phyloP scores from a whole-genome alignment of 2,888 invertebrate species.

The Zygogramma bicolorata region DNA sequence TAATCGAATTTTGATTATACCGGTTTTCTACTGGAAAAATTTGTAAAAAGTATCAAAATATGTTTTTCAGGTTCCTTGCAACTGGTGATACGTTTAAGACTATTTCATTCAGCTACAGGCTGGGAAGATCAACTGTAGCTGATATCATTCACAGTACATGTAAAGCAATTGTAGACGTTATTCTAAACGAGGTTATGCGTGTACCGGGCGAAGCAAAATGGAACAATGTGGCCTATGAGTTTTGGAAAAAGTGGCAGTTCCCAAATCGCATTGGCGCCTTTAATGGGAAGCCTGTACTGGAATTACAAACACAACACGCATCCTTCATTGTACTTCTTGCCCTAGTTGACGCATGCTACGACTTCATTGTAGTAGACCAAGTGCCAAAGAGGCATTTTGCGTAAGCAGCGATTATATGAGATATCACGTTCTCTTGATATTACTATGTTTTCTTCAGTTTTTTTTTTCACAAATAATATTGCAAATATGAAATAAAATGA shows the following conservation, averaged over 20 bases:
- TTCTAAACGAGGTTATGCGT: constrained; percentile 33
- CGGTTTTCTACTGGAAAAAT: no score
- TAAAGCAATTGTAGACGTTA: constrained; percentile 24
- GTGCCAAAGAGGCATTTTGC: not conserved
- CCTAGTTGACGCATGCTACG: constrained; percentile 32
- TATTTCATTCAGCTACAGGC: constrained; percentile 48
- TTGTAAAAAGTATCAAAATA: no score
- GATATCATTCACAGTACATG: constrained; percentile 44
- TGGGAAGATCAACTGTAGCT: constrained; percentile 45
- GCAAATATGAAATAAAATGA: not conserved
- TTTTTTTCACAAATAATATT: not conserved
- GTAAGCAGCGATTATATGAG: not conserved
- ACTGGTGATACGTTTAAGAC: constrained; percentile 52
- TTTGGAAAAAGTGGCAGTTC: constrained; percentile 35
- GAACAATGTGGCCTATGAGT: constrained; percentile 28
- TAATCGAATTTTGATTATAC: no score
- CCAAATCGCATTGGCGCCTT: constrained; percentile 23
- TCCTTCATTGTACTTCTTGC: constrained; percentile 47
- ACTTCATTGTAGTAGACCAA: constrained; percentile 31
- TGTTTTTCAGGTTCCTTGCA: constrained; percentile 42
- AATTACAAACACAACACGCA: constrained; percentile 33
- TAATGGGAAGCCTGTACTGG: constrained; percentile 36
- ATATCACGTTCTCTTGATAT: not conserved
- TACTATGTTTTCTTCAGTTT: not conserved
- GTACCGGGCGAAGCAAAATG: constrained; percentile 30